Evolutionary conservation across 2,888 invertebrate species (phyloP).

Genomic region (Eristalinus aeneus): DNA sequence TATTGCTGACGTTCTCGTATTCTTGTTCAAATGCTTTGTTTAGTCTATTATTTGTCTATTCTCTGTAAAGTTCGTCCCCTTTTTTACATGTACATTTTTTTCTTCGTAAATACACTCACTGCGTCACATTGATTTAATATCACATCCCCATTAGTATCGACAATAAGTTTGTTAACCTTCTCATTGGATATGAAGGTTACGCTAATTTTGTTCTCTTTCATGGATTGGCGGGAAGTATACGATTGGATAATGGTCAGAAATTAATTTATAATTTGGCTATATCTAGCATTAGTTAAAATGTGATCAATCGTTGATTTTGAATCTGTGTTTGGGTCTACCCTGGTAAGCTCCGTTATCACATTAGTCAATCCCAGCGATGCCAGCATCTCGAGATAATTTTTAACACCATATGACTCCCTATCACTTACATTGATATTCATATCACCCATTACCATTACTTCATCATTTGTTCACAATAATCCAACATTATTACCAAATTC

Average conservation of each 20-base stretch:
- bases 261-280: too few species aligned
- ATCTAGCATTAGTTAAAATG: too few species aligned
- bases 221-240: too few species aligned
- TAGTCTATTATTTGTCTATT: too few species aligned
- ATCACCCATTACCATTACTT: background rate
- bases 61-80: too few species aligned
- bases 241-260: too few species aligned
- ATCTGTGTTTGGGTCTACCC: too few species aligned
- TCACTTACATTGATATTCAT: background rate
- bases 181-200: background rate
- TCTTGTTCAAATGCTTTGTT: too few species aligned
- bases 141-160: conserved; percentile 1
- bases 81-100: too few species aligned
- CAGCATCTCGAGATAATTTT: background rate
- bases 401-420: background rate
- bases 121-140: background rate
- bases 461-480: background rate
- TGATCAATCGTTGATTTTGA: too few species aligned
- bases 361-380: background rate
- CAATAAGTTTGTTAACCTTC: background rate
- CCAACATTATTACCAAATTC: background rate
- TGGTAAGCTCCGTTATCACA: background rate
- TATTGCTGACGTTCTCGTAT: too few species aligned
- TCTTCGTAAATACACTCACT: background rate
- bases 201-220: too few species aligned